These are phyloP conservation scores for Carterocephalus palaemon DNA, from an alignment of 2,888 invertebrate genomes.

Conservation along the genomic window DNA sequence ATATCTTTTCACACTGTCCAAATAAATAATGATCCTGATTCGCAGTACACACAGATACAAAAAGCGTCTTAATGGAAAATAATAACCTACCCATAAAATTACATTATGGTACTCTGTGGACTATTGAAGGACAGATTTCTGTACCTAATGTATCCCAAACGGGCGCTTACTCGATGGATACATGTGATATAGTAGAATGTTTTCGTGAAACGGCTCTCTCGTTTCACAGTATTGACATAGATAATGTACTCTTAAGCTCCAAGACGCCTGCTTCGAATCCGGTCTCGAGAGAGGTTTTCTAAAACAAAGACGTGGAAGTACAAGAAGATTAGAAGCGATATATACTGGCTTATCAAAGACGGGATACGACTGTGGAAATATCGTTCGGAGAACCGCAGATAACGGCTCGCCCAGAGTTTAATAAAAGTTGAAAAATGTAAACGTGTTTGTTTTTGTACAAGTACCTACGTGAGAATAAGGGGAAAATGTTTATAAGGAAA, in stretches of 20 bases:
- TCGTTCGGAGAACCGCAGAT: slow-evolving; percentile 26
- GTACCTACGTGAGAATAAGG: no score
- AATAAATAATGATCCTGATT: slow-evolving; percentile 11
- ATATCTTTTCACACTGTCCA: slow-evolving; percentile 11
- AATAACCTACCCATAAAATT: slow-evolving; percentile 27
- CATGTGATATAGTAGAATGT: slow-evolving; percentile 69
- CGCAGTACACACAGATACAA: slow-evolving; percentile 16
- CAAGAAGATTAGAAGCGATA: slow-evolving; percentile 56
- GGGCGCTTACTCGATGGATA: slow-evolving; percentile 64
- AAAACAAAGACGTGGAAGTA: slow-evolving; percentile 64
- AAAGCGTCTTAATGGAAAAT: slow-evolving; percentile 29
- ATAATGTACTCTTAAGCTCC: slow-evolving; percentile 61
- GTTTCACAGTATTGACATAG: slow-evolving; percentile 68
- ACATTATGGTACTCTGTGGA: slow-evolving; percentile 38
- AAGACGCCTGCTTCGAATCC: slow-evolving; percentile 37
- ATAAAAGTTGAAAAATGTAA: slow-evolving; percentile 9
- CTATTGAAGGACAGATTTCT: slow-evolving; percentile 51
- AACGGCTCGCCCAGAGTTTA: slow-evolving; percentile 32
- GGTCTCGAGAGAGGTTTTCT: slow-evolving; percentile 56
- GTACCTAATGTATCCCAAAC: slow-evolving; percentile 63
- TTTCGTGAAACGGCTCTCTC: slow-evolving; percentile 65
- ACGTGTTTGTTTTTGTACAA: slow-evolving; percentile 3
- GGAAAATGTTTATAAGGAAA: no score
- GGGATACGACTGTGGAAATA: slow-evolving; percentile 42
- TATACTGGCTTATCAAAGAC: slow-evolving; percentile 49